Conservation (phyloP, 1,140 invertebrate genomes). For the Zaprionus lachaisei region DNA sequence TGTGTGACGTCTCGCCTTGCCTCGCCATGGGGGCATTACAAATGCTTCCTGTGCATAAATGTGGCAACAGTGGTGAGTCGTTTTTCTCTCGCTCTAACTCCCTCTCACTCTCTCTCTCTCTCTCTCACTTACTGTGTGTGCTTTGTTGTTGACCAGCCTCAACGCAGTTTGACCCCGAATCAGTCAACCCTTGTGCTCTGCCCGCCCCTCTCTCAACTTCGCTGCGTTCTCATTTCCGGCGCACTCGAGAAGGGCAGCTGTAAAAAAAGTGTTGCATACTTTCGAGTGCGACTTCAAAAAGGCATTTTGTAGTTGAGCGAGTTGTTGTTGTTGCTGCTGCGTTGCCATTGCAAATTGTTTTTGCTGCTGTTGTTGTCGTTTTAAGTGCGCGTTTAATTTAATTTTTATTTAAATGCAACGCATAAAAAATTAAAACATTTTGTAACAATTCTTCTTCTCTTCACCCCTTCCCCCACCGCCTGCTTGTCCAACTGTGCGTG, state of each 20-base stretch:
- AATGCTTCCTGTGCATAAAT: slow-evolving; percentile 81
- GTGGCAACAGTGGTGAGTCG: slow-evolving; percentile 59
- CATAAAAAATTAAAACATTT: slow-evolving; percentile 58
- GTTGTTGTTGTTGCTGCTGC: slow-evolving; percentile 22
- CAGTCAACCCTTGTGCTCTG: slow-evolving; percentile 4
- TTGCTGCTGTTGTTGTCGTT: slow-evolving; percentile 27
- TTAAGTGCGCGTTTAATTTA: slow-evolving; percentile 68
- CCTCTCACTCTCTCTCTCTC: neutral
- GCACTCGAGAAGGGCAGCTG: slow-evolving; percentile 41
- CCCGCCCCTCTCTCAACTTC: neutral
- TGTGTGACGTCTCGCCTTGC: slow-evolving; percentile 40
- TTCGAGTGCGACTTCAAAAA: slow-evolving; percentile 74
- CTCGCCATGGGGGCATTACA: slow-evolving; percentile 60
- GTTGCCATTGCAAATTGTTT: slow-evolving; percentile 33
- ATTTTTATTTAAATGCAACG: slow-evolving; percentile 76
- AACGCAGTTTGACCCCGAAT: slow-evolving; percentile 48
- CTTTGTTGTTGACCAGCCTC: slow-evolving; percentile 64
- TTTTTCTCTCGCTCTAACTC: neutral
- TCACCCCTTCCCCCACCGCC: neutral
- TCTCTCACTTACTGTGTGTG: slow-evolving; percentile 23
- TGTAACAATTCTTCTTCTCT: slow-evolving; percentile 19
- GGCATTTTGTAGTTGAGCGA: slow-evolving; percentile 54
- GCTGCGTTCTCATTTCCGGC: slow-evolving; percentile 21
- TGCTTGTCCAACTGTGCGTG: neutral
- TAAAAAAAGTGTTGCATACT: slow-evolving; percentile 67